Evolutionary conservation across 2,888 invertebrate genomes (phyloP).

Genomic region (Megalurothrips usitatus): DNA sequence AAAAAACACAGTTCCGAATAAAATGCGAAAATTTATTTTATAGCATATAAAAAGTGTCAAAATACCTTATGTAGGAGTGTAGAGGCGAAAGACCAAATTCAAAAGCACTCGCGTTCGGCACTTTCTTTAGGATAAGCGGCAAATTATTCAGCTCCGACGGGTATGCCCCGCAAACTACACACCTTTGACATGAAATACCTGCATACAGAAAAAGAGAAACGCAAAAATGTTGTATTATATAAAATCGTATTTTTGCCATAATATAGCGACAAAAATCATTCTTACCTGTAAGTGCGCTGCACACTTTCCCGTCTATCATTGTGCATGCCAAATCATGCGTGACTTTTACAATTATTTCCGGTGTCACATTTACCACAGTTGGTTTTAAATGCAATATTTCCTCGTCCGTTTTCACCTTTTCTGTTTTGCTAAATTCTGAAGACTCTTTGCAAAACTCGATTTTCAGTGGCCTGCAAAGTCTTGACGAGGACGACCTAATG

Average conservation of each 20-base stretch:
- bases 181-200: constrained; percentile 3
- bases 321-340: neutral
- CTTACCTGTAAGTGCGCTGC: neutral
- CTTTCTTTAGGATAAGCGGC: neutral
- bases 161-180: neutral
- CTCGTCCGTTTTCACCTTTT: neutral
- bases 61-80: constrained; percentile 34
- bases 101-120: constrained; percentile 2
- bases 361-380: neutral
- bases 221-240: constrained; percentile 28
- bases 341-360: neutral
- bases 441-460: neutral
- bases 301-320: neutral
- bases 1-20: neutral
- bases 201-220: constrained; percentile 1
- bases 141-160: neutral
- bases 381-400: neutral
- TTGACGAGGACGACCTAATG: neutral
- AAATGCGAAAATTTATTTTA: neutral
- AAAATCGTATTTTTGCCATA: no score
- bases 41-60: neutral
- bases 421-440: neutral
- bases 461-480: neutral
- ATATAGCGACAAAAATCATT: no score
- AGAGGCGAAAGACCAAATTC: constrained; percentile 35